phyloP scores from a whole-genome alignment of 2,888 invertebrate genomes.

The Pardosa pseudoannulata region DNA sequence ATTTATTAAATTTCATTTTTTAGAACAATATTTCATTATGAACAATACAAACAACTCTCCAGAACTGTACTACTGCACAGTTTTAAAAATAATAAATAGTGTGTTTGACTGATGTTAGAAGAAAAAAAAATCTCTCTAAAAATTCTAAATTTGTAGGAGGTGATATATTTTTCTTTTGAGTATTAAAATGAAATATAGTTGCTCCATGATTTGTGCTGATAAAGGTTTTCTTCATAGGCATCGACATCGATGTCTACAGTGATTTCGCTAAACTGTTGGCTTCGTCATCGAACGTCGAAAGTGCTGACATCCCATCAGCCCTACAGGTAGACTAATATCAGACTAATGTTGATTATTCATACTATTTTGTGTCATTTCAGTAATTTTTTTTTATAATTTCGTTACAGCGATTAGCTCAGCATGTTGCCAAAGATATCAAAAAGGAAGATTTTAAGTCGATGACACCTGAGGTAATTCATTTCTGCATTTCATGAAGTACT shows the following conservation, averaged over 20 bases:
- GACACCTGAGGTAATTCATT: slow-evolving; percentile 31
- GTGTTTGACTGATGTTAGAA: background rate
- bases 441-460: slow-evolving; percentile 73
- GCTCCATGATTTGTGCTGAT: too few relatives aligned
- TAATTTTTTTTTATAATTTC: too few relatives aligned
- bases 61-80: too few relatives aligned
- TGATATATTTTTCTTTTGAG: too few relatives aligned
- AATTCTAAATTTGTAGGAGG: too few relatives aligned
- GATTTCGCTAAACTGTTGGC: slow-evolving; percentile 31
- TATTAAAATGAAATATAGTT: too few relatives aligned
- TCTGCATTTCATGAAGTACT: too few relatives aligned
- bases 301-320: slow-evolving; percentile 46
- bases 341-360: background rate
- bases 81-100: too few relatives aligned
- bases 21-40: too few relatives aligned
- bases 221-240: background rate
- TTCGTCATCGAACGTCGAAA: slow-evolving; percentile 46
- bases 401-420: slow-evolving; percentile 26
- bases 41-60: too few relatives aligned
- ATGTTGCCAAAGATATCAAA: slow-evolving; percentile 77
- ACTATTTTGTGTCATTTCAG: background rate
- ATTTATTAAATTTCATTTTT: too few relatives aligned
- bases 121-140: background rate
- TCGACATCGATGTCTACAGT: slow-evolving; percentile 39
- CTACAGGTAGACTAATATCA: slow-evolving; percentile 22